Conservation (phyloP, 2,797 vertebrate species). For the Cygnus olor region DNA sequence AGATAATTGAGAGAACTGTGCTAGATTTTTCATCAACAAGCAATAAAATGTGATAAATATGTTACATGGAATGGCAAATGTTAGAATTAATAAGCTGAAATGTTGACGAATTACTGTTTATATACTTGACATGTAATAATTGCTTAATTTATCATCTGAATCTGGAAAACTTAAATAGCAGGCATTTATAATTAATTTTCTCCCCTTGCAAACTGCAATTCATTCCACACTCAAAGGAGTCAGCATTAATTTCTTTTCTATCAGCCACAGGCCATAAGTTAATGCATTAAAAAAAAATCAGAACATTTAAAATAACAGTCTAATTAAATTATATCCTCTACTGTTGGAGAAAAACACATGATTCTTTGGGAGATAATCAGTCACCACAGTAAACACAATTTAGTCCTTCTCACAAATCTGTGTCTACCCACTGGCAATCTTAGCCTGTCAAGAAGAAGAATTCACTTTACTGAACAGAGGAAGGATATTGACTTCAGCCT, state of each 20-base stretch:
- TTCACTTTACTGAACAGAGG: constrained; percentile 44
- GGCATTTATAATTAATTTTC: constrained; percentile 78
- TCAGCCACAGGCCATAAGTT: constrained; percentile 75
- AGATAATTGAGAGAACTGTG: constrained; percentile 63
- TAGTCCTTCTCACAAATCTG: constrained; percentile 67
- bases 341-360: constrained; percentile 70
- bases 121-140: constrained; percentile 77
- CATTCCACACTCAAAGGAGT: constrained; percentile 69
- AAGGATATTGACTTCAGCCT: constrained; percentile 64
- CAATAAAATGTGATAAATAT: constrained; percentile 76
- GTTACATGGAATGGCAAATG: constrained; percentile 60
- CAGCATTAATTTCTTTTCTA: constrained; percentile 73
- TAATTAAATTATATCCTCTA: constrained; percentile 80
- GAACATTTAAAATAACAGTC: constrained; percentile 74
- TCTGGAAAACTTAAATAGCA: constrained; percentile 70
- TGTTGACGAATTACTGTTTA: constrained; percentile 74
- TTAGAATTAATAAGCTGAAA: constrained; percentile 78
- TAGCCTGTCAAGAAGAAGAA: constrained; percentile 66
- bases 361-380: constrained; percentile 63
- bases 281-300: constrained; percentile 73
- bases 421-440: constrained; percentile 47
- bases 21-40: constrained; percentile 67
- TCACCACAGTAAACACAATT: constrained; percentile 66
- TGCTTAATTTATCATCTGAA: constrained; percentile 79
- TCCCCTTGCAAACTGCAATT: constrained; percentile 69